phyloP scores from a whole-genome alignment of 2,888 invertebrate species.

The Ophion ellenae region DNA sequence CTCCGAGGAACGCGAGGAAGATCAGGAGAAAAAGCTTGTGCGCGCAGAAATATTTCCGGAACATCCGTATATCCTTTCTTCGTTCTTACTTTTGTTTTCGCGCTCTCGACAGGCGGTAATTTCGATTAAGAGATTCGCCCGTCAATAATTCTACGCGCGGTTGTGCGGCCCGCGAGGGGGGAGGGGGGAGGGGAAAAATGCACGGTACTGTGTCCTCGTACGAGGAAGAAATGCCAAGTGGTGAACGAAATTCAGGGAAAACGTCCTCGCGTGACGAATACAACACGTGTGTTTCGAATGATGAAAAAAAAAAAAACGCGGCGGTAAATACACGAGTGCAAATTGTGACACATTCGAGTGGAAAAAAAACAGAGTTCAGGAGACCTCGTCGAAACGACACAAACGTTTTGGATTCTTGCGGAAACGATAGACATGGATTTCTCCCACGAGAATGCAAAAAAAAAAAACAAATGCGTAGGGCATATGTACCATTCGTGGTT shows the following conservation, averaged over 20 bases:
- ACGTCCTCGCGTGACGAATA: conserved; percentile 19
- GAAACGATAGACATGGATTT: conserved; percentile 1
- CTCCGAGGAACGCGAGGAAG: background rate
- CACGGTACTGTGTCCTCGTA: background rate
- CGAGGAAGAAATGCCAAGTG: conserved; percentile 55
- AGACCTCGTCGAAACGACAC: conserved; percentile 4
- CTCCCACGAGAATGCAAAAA: background rate
- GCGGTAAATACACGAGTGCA: conserved; percentile 47
- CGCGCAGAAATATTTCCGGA: conserved; percentile 21
- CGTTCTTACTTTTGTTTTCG: background rate
- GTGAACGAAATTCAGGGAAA: conserved; percentile 18
- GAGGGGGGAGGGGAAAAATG: background rate
- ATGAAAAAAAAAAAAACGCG: conserved; percentile 27
- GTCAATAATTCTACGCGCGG: background rate
- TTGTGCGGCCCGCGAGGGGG: conserved; percentile 8
- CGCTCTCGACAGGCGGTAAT: background rate
- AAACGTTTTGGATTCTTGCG: conserved; percentile 9
- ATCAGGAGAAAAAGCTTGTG: conserved; percentile 4
- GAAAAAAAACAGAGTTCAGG: conserved; percentile 35
- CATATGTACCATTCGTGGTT: background rate
- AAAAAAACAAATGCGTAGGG: background rate
- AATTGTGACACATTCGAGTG: conserved; percentile 58
- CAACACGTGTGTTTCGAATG: conserved; percentile 31
- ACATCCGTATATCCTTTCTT: background rate
- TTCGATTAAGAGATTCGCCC: background rate